phyloP scores from a whole-genome alignment of 2,113 vertebrate species.

The Pygoscelis adeliae region DNA sequence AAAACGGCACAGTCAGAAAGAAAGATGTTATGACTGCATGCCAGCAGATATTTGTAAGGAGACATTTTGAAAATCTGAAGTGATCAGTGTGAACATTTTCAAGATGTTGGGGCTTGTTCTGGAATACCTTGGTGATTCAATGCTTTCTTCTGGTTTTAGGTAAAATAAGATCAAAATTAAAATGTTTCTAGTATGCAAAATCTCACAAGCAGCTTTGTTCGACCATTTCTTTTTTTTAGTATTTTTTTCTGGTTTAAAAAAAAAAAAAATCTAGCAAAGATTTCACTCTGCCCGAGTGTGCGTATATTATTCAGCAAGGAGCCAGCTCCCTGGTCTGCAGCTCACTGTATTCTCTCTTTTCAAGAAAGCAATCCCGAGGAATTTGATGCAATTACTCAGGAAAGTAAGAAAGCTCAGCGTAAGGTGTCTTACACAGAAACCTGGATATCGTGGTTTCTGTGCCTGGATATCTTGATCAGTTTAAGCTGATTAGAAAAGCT shows the following conservation, averaged over 20 bases:
- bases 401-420: background rate
- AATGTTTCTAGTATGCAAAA: background rate
- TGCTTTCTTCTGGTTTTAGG: background rate
- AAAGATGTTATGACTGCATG: background rate
- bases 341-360: background rate
- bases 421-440: constrained; percentile 8
- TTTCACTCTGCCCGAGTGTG: background rate
- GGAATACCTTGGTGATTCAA: background rate
- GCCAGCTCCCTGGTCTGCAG: background rate
- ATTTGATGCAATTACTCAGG: background rate
- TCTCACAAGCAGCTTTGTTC: background rate
- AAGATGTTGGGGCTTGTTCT: constrained; percentile 6
- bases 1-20: background rate
- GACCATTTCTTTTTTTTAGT: background rate
- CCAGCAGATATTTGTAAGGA: constrained; percentile 26
- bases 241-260: rapidly evolving
- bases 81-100: background rate
- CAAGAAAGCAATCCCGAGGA: background rate
- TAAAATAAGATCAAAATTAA: background rate
- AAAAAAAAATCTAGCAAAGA: background rate
- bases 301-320: background rate
- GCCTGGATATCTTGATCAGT: constrained; percentile 10
- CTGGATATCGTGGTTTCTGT: background rate
- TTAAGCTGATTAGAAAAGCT: constrained; percentile 58
- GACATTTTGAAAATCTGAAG: constrained; percentile 38